A percentile compares a stretch with the other conserved stretches of the same genome.
These are phyloP conservation scores for Heteromormyrus szaboi DNA, from an alignment of 2,797 vertebrate species.

Conservation along the genomic window DNA sequence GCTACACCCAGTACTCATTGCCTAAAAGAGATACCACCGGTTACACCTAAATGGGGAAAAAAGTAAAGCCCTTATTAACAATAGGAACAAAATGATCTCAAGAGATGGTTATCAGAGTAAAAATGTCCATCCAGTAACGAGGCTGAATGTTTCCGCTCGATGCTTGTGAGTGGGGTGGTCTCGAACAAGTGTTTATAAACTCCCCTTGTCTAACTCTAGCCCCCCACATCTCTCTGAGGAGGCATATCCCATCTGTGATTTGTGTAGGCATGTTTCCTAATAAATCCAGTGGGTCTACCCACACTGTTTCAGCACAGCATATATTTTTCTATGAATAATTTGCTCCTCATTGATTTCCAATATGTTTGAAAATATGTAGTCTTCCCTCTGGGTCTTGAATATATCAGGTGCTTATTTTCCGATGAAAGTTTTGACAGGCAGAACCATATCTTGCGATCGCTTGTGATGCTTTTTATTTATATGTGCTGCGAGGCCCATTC, in stretches of 20 bases:
- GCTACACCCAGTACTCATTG: not conserved
- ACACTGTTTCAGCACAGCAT: constrained; percentile 67
- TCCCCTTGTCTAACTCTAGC: constrained; percentile 5
- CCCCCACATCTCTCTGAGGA: constrained; percentile 43
- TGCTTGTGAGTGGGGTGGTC: constrained; percentile 35
- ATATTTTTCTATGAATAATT: constrained; percentile 77
- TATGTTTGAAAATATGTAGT: constrained; percentile 64
- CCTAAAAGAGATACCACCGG: not conserved
- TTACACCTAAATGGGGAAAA: constrained; percentile 39
- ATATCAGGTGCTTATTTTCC: constrained; percentile 69
- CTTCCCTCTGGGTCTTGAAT: constrained; percentile 59
- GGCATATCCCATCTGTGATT: constrained; percentile 59
- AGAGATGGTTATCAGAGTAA: constrained; percentile 12
- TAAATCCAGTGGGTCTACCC: constrained; percentile 62
- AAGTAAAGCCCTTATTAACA: constrained; percentile 51
- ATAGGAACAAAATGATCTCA: not conserved
- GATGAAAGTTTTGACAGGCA: constrained; percentile 69
- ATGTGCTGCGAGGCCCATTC: constrained; percentile 46
- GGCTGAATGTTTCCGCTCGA: constrained; percentile 14
- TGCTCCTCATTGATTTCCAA: constrained; percentile 69
- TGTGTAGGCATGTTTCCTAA: constrained; percentile 59
- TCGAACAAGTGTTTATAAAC: constrained; percentile 23
- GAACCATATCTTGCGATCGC: constrained; percentile 67
- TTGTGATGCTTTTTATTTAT: constrained; percentile 53
- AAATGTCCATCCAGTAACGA: not conserved